phyloP scores from a whole-genome alignment of 2,113 vertebrate genomes.

The Alouatta palliata region DNA sequence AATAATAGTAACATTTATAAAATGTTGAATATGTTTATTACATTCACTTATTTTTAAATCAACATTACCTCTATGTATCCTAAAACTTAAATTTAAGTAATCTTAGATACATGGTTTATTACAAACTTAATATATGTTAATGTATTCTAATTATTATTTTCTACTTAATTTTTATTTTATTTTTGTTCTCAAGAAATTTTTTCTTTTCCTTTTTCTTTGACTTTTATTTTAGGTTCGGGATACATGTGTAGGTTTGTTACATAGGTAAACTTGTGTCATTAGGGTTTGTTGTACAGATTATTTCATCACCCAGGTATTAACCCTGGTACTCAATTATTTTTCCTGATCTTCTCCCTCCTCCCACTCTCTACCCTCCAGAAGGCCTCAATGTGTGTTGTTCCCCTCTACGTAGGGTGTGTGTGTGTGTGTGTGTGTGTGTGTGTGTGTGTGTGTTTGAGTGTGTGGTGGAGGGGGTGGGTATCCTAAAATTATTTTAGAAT shows the following conservation, averaged over 20 bases:
- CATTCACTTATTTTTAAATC: neutral
- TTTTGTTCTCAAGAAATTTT: neutral
- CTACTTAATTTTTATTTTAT: neutral
- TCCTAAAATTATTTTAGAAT: neutral
- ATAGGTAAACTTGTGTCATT: too few species aligned
- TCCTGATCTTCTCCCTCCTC: too few species aligned
- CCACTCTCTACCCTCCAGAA: too few species aligned
- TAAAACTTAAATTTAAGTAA: slow-evolving; percentile 23
- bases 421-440: too few species aligned
- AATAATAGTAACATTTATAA: neutral
- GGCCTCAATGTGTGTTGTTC: too few species aligned
- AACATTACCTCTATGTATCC: neutral
- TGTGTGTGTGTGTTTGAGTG: neutral
- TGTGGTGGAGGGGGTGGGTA: neutral
- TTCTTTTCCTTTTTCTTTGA: neutral
- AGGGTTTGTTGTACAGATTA: too few species aligned
- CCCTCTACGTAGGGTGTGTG: neutral
- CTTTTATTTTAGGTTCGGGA: too few species aligned
- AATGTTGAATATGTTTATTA: neutral
- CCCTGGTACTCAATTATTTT: too few species aligned
- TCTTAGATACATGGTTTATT: neutral
- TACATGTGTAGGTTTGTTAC: too few species aligned
- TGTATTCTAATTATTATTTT: neutral
- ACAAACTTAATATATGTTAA: neutral
- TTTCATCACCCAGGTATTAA: too few species aligned